Conservation (phyloP, 2,797 vertebrate genomes). For the Euphonia xanthogaster region DNA sequence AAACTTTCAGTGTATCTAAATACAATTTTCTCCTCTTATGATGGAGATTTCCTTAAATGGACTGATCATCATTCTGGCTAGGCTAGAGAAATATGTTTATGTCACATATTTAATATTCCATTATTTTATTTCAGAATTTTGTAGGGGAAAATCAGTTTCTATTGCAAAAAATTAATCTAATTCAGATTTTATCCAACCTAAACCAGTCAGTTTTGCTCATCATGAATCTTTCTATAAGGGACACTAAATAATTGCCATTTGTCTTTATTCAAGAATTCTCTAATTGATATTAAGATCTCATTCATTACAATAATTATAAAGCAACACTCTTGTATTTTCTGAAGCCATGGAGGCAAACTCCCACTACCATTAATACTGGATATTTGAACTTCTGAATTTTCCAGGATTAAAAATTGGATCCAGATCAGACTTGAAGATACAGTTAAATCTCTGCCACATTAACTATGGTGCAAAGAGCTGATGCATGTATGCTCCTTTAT, state of each 20-base stretch:
- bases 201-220: neutral
- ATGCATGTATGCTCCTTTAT: neutral
- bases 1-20: neutral
- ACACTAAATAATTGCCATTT: neutral
- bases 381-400: neutral
- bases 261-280: neutral
- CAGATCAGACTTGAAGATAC: neutral
- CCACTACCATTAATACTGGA: neutral
- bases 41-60: neutral
- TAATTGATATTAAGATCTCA: neutral
- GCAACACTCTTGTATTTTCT: neutral
- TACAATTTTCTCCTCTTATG: neutral
- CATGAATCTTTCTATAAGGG: neutral
- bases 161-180: neutral
- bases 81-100: neutral
- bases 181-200: neutral
- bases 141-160: neutral
- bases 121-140: neutral
- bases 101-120: neutral
- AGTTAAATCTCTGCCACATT: neutral
- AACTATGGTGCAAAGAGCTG: neutral
- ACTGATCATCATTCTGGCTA: neutral
- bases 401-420: neutral
- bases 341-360: neutral
- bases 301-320: neutral